phyloP scores from a whole-genome alignment of 2,113 vertebrate genomes.

The Colistium nudipinnis region DNA sequence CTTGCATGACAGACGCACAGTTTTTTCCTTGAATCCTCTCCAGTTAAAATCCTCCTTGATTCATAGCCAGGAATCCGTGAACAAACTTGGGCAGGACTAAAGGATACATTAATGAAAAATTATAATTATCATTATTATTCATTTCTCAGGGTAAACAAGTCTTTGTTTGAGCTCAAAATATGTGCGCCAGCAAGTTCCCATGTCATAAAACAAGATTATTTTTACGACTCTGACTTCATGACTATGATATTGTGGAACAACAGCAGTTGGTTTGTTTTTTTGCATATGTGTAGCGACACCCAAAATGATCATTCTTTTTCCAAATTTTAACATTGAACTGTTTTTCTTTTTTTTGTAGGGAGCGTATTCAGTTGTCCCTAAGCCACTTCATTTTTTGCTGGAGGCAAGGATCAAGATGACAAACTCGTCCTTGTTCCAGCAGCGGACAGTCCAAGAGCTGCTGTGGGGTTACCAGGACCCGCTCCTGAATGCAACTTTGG shows the following conservation, averaged over 20 bases:
- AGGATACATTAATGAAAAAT: too few relatives aligned
- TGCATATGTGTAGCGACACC: slow-evolving; percentile 11
- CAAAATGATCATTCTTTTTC: too few relatives aligned
- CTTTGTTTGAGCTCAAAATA: not conserved
- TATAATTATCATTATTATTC: too few relatives aligned
- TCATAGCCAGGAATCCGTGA: too few relatives aligned
- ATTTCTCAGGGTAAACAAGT: too few relatives aligned
- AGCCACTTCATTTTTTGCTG: slow-evolving; percentile 1
- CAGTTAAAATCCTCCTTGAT: too few relatives aligned
- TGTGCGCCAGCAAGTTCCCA: not conserved
- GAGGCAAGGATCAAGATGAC: slow-evolving; percentile 74
- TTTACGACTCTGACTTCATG: too few relatives aligned
- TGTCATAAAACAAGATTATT: slow-evolving; percentile 31
- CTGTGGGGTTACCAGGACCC: slow-evolving; percentile 93
- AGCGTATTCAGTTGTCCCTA: slow-evolving; percentile 69
- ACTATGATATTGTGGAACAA: slow-evolving; percentile 32
- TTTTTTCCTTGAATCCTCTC: too few relatives aligned
- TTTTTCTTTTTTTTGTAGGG: slow-evolving; percentile 79
- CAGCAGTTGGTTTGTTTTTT: not conserved
- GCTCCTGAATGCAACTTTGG: slow-evolving; percentile 70
- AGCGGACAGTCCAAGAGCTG: slow-evolving; percentile 86
- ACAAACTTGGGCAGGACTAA: too few relatives aligned
- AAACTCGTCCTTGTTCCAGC: slow-evolving; percentile 86
- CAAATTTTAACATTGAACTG: too few relatives aligned
- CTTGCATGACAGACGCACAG: not conserved